Conservation (phyloP, 2,888 invertebrate species). For the Nebria salina region DNA sequence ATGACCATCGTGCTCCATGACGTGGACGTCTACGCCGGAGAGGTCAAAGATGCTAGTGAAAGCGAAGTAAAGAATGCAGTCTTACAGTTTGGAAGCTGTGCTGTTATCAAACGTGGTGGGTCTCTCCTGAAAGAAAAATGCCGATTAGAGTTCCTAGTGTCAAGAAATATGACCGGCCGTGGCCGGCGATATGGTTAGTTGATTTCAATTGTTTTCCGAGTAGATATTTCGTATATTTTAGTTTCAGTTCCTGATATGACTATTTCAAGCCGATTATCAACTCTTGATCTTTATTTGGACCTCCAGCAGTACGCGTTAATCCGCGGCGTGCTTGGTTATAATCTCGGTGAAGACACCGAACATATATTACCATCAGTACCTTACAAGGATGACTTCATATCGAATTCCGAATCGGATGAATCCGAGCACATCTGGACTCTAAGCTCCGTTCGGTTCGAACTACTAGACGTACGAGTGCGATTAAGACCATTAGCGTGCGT, state of each 20-base stretch:
- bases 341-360: constrained; percentile 87
- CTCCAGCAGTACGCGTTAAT: constrained; percentile 87
- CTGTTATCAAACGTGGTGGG: constrained; percentile 67
- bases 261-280: constrained; percentile 85
- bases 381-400: constrained; percentile 33
- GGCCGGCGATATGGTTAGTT: not conserved
- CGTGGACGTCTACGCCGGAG: constrained; percentile 80
- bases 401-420: constrained; percentile 14
- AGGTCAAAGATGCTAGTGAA: constrained; percentile 37
- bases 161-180: constrained; percentile 79
- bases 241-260: constrained; percentile 80
- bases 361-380: constrained; percentile 65
- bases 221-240: constrained; percentile 52
- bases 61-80: constrained; percentile 47
- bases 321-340: constrained; percentile 86
- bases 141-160: constrained; percentile 80
- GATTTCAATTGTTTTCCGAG: constrained; percentile 55
- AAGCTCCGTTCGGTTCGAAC: constrained; percentile 82
- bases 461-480: constrained; percentile 86
- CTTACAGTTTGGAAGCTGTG: constrained; percentile 64
- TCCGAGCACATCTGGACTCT: constrained; percentile 74
- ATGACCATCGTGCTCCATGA: constrained; percentile 78
- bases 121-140: constrained; percentile 85
- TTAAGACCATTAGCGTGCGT: constrained; percentile 81
- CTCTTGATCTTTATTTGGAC: constrained; percentile 84